Evolutionary conservation across 30 jellyfish, hydroid and myxozoan genomes (phyloP).

Genomic region (Nemopilema nomurai): DNA sequence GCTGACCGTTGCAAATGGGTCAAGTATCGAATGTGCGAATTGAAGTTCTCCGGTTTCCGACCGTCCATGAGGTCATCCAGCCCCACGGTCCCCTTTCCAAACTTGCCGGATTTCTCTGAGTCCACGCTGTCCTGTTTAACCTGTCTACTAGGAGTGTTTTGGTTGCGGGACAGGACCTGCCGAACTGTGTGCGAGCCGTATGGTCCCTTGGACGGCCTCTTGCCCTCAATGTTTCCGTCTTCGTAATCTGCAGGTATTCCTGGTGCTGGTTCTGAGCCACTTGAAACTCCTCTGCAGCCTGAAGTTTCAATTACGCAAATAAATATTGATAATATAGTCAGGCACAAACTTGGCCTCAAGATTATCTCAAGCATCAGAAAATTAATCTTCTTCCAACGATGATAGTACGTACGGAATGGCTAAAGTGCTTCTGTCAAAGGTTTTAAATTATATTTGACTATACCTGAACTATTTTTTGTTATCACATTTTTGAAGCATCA

Average conservation of each 20-base stretch:
- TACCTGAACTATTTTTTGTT: too few species aligned
- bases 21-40: conserved; percentile 47
- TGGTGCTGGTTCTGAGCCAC: conserved; percentile 67
- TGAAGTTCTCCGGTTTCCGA: conserved; percentile 42
- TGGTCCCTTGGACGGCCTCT: conserved; percentile 59
- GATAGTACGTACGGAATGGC: too few species aligned
- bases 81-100: conserved; percentile 23
- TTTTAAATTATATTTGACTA: too few species aligned
- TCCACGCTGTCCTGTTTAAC: conserved; percentile 55
- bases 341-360: too few species aligned
- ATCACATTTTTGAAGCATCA: too few species aligned
- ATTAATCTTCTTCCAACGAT: too few species aligned
- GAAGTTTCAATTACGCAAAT: too few species aligned
- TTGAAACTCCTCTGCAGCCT: conserved; percentile 54
- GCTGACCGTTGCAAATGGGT: conserved; percentile 89
- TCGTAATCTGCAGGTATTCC: conserved; percentile 36
- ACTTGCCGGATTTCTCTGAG: conserved; percentile 49
- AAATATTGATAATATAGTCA: too few species aligned
- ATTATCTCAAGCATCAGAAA: too few species aligned
- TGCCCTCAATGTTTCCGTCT: conserved; percentile 8
- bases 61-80: conserved; percentile 45
- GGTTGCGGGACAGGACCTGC: conserved; percentile 62
- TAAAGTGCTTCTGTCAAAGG: too few species aligned
- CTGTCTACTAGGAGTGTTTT: conserved; percentile 48
- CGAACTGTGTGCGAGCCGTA: conserved; percentile 71